These are phyloP conservation scores for Choristoneura rosaceana DNA, from an alignment of 2,888 invertebrate genomes.

Conservation along the genomic window DNA sequence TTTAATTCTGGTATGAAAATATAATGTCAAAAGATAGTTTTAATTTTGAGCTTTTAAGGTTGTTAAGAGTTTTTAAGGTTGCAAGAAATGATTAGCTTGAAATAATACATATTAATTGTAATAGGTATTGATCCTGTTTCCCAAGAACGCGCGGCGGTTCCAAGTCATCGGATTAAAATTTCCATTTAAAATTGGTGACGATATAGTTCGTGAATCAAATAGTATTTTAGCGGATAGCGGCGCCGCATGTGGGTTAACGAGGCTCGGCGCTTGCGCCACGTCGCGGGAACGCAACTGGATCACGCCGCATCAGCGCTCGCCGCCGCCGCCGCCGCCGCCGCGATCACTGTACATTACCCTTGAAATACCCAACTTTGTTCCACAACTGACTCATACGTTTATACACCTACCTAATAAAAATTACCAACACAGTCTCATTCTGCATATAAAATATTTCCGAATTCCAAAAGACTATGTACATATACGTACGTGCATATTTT, in stretches of 20 bases:
- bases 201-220: neutral
- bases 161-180: too few species aligned
- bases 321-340: neutral
- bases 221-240: conserved; percentile 19
- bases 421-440: neutral
- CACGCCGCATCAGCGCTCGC: conserved; percentile 30
- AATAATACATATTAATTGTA: too few species aligned
- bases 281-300: conserved; percentile 37
- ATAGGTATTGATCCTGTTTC: too few species aligned
- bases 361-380: conserved; percentile 6
- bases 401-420: conserved; percentile 4
- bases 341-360: neutral
- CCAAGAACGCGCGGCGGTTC: too few species aligned
- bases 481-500: neutral
- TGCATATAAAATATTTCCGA: conserved; percentile 16
- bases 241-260: conserved; percentile 75
- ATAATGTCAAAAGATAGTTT: too few species aligned
- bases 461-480: conserved; percentile 1
- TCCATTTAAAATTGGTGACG: too few species aligned
- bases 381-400: conserved; percentile 5
- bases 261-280: conserved; percentile 60
- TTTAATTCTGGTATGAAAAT: too few species aligned
- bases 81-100: too few species aligned
- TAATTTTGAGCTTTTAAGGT: too few species aligned
- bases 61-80: too few species aligned